Evolutionary conservation across 2,113 vertebrate genomes (phyloP).

Genomic region (Phasianus colchicus): DNA sequence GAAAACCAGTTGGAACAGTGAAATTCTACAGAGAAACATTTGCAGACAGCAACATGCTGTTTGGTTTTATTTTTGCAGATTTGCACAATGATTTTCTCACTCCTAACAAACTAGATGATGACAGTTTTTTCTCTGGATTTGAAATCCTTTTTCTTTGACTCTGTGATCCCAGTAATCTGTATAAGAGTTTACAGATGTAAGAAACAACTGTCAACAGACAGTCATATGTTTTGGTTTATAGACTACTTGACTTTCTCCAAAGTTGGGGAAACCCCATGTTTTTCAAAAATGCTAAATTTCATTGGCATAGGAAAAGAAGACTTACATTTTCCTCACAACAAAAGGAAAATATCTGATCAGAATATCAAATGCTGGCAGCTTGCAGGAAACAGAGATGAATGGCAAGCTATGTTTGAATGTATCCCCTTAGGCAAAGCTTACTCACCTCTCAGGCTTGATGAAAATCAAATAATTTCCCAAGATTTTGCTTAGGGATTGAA

Average conservation of each 20-base stretch:
- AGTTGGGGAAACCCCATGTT: not conserved
- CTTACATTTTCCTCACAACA: not conserved
- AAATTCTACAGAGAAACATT: not conserved
- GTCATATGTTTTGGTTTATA: not conserved
- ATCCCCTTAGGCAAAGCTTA: not conserved
- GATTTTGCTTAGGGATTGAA: not conserved
- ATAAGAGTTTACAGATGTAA: not conserved
- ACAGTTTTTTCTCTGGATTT: not conserved
- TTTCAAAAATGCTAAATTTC: not conserved
- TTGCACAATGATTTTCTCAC: not conserved
- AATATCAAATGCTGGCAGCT: not conserved
- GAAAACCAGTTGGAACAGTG: not conserved
- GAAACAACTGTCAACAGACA: not conserved
- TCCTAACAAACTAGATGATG: not conserved
- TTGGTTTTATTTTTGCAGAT: not conserved
- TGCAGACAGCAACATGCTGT: not conserved
- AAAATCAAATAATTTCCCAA: not conserved
- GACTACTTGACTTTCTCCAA: not conserved
- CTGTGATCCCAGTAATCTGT: not conserved
- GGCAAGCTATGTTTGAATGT: not conserved
- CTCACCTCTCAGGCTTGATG: not conserved
- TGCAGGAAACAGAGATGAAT: not conserved
- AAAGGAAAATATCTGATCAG: not conserved
- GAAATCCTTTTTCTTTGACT: not conserved
- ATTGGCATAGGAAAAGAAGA: not conserved